These are phyloP conservation scores for Pandemis corylana DNA, from an alignment of 2,888 invertebrate genomes.

Conservation along the genomic window DNA sequence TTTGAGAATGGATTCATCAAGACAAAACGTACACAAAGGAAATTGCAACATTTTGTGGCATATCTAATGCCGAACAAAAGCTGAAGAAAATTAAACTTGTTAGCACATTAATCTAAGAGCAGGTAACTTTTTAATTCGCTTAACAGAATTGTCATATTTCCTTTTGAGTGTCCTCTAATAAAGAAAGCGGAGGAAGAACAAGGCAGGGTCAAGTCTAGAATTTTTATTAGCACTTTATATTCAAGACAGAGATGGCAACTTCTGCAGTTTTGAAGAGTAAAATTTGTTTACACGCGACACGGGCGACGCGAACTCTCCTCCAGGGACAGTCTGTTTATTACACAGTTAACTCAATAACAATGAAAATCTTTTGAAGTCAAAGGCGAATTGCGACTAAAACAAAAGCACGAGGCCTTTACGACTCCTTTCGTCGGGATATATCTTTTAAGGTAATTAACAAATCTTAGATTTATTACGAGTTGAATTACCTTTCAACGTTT, in stretches of 20 bases:
- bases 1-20: slow-evolving; percentile 36
- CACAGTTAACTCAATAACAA: slow-evolving; percentile 63
- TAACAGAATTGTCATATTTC: slow-evolving; percentile 78
- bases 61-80: slow-evolving; percentile 61
- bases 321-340: slow-evolving; percentile 59
- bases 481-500: slow-evolving; percentile 78
- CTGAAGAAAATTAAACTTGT: slow-evolving; percentile 73
- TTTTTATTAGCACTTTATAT: slow-evolving; percentile 70
- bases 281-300: slow-evolving; percentile 60
- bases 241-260: slow-evolving; percentile 54
- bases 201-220: slow-evolving; percentile 59
- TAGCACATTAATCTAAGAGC: slow-evolving; percentile 71
- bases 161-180: slow-evolving; percentile 71
- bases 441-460: slow-evolving; percentile 70
- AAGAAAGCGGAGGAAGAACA: slow-evolving; percentile 65
- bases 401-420: slow-evolving; percentile 70
- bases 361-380: slow-evolving; percentile 67
- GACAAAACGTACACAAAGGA: slow-evolving; percentile 38
- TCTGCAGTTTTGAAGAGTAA: slow-evolving; percentile 54
- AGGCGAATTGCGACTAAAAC: slow-evolving; percentile 61
- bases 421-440: slow-evolving; percentile 58
- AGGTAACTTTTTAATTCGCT: slow-evolving; percentile 80
- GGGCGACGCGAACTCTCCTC: slow-evolving; percentile 46
- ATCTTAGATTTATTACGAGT: slow-evolving; percentile 76
- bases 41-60: slow-evolving; percentile 42